Evolutionary conservation across 2,113 vertebrate genomes (phyloP).

Genomic region (Eublepharis macularius): DNA sequence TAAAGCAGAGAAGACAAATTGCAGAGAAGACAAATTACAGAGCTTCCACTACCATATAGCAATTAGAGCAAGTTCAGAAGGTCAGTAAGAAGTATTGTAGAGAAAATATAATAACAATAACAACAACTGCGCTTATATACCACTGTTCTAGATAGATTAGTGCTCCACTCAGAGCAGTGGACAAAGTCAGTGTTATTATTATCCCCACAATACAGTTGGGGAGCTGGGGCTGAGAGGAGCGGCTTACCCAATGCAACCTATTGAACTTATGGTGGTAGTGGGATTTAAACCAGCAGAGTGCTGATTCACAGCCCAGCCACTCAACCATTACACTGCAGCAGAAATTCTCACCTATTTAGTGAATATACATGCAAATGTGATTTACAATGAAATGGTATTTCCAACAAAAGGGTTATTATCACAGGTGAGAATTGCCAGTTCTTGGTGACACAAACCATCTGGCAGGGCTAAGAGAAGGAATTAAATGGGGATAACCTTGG

Average conservation of each 20-base stretch:
- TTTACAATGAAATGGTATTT: neutral
- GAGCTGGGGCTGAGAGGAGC: no score
- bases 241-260: no score
- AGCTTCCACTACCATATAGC: neutral
- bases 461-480: neutral
- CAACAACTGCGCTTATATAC: no score
- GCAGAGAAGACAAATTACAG: neutral
- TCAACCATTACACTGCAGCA: no score
- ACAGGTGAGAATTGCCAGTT: neutral
- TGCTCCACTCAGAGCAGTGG: no score
- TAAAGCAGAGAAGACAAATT: neutral
- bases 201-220: no score
- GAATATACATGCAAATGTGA: neutral
- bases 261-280: no score
- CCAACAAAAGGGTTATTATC: neutral
- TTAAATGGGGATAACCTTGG: neutral
- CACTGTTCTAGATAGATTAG: no score
- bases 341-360: neutral
- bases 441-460: neutral
- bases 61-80: accelerated
- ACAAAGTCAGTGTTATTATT: no score
- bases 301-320: no score
- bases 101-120: neutral
- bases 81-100: neutral
- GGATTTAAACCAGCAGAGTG: no score